Base-by-base conservation (phyloP, 2,113 vertebrate species). In the Chaetodon trifascialis region DNA sequence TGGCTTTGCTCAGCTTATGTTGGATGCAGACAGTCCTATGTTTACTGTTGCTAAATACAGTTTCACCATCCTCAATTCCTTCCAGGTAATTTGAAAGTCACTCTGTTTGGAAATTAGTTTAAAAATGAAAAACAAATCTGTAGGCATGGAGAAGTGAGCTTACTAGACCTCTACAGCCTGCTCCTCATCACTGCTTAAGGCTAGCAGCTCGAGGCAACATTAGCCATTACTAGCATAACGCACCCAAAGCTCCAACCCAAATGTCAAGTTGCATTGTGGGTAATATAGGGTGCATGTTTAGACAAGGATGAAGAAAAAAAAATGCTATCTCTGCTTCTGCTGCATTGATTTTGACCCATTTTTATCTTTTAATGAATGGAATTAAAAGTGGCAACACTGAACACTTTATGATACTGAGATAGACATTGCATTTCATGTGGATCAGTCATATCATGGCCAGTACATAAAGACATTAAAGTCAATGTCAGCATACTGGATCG, bases 31-130 rank as follows among this genome's bases (percentile, higher is more conserved):
- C 0, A 7, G 6, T 9, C 0, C 55, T 8, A 0, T 64, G 11
- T 0, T 0, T n/a, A 7, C 0, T 0, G 0, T 67, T 7, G 9
- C 84, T 2, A 1, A 36, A 10, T 96, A 95, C 67, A 79, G 52
- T 40, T 96, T 96, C 87, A 92, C 92, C 81, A 94, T 95, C 67
- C 72, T 95, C 66, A 96, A 96, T 75, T 91, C 95, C 38, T 93
- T 96, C 51, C 96, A 96, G 96, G 96, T 96, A 94, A 76, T 46
- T 78, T 68, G 1, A 79, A 46, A 51, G 14, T 19, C 81, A 42
- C 34, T 6, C 15, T 58, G 4, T 36, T 40, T 36, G 10, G 19
- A 60, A 62, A 36, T 62, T 62, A 21, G 30, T n/a, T n/a, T n/a
- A n/a, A n/a, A n/a, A n/a, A n/a, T n/a, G n/a, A n/a, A n/a, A n/a